Evolutionary conservation across 2,888 invertebrate genomes (phyloP), one percentile per base, ranked within the genome.

Genomic region (Teleiodes luculella): DNA sequence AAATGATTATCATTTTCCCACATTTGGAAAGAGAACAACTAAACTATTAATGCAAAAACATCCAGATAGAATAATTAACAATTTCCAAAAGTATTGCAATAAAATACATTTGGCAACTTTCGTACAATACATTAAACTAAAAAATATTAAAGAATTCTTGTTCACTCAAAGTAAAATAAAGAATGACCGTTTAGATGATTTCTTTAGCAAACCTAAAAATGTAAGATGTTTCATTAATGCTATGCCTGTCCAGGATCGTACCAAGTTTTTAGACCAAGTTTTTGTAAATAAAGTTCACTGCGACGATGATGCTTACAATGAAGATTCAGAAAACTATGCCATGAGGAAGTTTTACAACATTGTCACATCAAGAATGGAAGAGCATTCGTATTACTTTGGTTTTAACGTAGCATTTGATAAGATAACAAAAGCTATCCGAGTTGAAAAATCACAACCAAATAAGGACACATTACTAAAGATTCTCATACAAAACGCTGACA

Each of bases 51-150:
- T 86, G 81, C 79, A 70, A 48, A 68, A 68, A 18, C 68, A 62
- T 50, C 67, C 76, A n/a, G 68, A 80, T 6, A 72, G 72, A 58
- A 62, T 86, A 28, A 61, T 64, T 14, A 57, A 69, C 28, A 70
- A 78, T 18, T 77, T 83, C 56, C 66, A 75, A 39, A 66, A 63
- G 54, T 85, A 76, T 58, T 53, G 61, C 2, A 8, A 52, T 2
- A 55, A 24, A 10, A 61, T 86, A 46, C 58, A 86, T 55, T 53
- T 79, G 8, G 66, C 68, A 4, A 82, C 79, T 2, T 81, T 86
- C 62, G 74, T 68, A 3, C 77, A 73, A 65, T 70, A 68, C 63
- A 56, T 85, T 6, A 74, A 75, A 56, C 58, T 62, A 39, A 72
- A 76, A 57, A 68, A 57, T 4, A 36, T 57, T 10, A 54, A 57